phyloP scores from a whole-genome alignment of 2,888 invertebrate genomes.

The Temnothorax ravouxi region DNA sequence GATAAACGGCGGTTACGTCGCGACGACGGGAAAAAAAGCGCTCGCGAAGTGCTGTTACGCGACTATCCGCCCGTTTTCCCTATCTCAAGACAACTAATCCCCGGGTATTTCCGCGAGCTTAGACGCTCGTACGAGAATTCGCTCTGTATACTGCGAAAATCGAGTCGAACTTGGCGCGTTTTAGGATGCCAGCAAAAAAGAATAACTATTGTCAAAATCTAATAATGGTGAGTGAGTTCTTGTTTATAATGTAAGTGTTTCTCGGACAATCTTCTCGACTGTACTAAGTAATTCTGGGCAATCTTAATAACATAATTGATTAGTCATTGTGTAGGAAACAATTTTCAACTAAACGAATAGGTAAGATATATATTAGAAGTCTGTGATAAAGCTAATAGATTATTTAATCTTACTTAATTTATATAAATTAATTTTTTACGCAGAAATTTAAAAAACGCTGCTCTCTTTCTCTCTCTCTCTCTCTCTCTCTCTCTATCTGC shows the following conservation, averaged over 20 bases:
- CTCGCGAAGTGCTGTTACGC: slow-evolving; percentile 54
- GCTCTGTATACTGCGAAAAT: slow-evolving; percentile 12
- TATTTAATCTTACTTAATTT: background rate
- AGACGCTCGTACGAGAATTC: slow-evolving; percentile 16
- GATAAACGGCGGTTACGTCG: slow-evolving; percentile 53
- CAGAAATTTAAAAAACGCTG: background rate
- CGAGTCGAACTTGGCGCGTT: slow-evolving; percentile 11
- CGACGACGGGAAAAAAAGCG: slow-evolving; percentile 55
- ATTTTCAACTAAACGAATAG: background rate
- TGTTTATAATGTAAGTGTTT: background rate
- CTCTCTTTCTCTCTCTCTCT: background rate
- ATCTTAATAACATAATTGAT: background rate
- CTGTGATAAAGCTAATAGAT: background rate
- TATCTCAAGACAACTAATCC: slow-evolving; percentile 44
- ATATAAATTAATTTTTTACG: background rate
- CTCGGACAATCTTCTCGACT: background rate
- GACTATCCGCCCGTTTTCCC: slow-evolving; percentile 22
- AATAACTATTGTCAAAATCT: background rate
- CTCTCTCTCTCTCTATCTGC: background rate
- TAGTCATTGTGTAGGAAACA: background rate
- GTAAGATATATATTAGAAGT: background rate
- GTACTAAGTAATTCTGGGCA: background rate
- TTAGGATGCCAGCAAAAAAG: background rate
- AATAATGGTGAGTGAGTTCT: background rate
- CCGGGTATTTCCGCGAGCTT: slow-evolving; percentile 33